These are phyloP conservation scores for Menidia menidia DNA, from an alignment of 2,797 vertebrate species.

Conservation along the genomic window DNA sequence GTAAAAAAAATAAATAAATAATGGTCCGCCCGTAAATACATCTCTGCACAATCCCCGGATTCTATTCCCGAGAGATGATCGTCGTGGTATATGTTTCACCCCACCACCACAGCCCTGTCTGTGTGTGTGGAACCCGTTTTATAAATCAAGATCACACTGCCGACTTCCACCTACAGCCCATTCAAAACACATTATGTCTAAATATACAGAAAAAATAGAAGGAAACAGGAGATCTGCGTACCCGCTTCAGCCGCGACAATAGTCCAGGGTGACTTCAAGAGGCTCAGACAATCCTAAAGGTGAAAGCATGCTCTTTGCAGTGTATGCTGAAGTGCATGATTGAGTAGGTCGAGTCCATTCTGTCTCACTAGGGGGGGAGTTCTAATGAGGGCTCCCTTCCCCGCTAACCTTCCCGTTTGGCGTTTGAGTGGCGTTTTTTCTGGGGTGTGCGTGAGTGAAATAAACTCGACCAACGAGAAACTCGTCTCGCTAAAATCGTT, in stretches of 20 bases:
- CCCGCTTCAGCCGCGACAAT: slow-evolving; percentile 62
- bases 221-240: slow-evolving; percentile 49
- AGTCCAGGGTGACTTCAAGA: slow-evolving; percentile 72
- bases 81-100: slow-evolving; percentile 21
- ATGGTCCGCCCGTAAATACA: background rate
- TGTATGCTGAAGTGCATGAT: slow-evolving; percentile 88
- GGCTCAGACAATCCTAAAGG: slow-evolving; percentile 80
- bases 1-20: background rate
- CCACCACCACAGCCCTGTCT: slow-evolving; percentile 37
- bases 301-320: slow-evolving; percentile 87
- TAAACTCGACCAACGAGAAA: too few relatives aligned
- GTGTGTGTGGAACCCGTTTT: slow-evolving; percentile 57
- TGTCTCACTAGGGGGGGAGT: slow-evolving; percentile 68
- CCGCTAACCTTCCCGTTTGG: too few relatives aligned
- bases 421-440: background rate
- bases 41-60: background rate
- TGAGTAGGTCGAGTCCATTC: slow-evolving; percentile 87
- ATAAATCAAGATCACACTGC: slow-evolving; percentile 65
- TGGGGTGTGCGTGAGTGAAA: too few relatives aligned
- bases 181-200: slow-evolving; percentile 11
- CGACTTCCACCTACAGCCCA: slow-evolving; percentile 44
- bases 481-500: background rate
- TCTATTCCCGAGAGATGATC: background rate
- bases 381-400: background rate
- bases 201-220: background rate